phyloP scores from a whole-genome alignment of 2,888 invertebrate genomes.

The Synergus japonicus region DNA sequence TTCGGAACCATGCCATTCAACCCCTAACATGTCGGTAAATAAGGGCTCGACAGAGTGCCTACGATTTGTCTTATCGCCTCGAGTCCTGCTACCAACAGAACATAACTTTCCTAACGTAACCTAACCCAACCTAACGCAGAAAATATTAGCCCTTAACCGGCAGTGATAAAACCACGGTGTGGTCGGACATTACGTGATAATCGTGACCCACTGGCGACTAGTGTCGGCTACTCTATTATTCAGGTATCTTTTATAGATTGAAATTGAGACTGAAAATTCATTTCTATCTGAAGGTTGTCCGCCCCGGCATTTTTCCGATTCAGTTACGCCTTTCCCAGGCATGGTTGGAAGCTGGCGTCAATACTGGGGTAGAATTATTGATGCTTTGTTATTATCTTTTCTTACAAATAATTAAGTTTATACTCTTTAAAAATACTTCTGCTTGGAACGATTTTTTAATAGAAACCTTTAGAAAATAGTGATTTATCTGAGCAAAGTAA shows the following conservation, averaged over 20 bases:
- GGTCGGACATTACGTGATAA: neutral
- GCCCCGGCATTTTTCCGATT: neutral
- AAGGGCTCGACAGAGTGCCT: neutral
- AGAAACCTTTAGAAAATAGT: neutral
- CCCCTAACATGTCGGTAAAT: constrained; percentile 5
- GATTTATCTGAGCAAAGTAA: neutral
- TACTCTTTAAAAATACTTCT: neutral
- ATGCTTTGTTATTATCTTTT: neutral
- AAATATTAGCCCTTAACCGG: neutral
- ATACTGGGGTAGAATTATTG: neutral
- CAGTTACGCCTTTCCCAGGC: neutral
- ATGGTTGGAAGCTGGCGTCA: neutral
- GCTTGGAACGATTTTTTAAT: neutral
- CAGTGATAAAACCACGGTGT: constrained; percentile 18
- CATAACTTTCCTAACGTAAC: neutral
- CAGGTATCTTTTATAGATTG: constrained; percentile 1
- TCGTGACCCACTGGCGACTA: constrained; percentile 3
- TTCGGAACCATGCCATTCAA: neutral
- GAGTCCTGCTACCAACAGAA: neutral
- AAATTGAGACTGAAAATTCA: neutral
- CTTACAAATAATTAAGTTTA: neutral
- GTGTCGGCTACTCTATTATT: neutral
- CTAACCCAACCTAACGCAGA: neutral
- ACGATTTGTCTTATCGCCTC: neutral
- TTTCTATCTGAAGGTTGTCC: neutral